Conservation (phyloP, 2,888 invertebrate species). For the Hirtodrosophila duncani region DNA sequence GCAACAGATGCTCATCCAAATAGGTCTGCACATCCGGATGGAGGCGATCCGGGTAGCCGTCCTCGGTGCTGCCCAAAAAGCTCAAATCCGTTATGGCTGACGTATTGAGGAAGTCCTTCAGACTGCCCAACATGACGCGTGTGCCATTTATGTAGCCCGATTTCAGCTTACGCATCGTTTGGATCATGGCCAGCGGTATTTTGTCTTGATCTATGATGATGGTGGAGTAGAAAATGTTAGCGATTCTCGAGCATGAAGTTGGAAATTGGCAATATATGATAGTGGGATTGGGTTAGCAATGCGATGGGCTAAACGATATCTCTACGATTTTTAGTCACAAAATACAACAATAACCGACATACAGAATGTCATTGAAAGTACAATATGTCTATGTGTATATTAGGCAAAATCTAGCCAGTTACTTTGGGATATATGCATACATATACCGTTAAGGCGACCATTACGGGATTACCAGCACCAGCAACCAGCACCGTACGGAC, state of each 20-base stretch:
- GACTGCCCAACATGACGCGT: conserved; percentile 94
- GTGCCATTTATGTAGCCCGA: conserved; percentile 99
- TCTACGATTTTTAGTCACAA: conserved; percentile 49
- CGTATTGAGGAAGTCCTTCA: conserved; percentile 96
- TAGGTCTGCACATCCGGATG: conserved; percentile 91
- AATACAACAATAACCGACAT: conserved; percentile 28
- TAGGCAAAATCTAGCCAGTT: conserved; percentile 22
- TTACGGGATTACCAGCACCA: too few species aligned
- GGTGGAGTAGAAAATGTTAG: not conserved
- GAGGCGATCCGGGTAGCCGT: conserved; percentile 92
- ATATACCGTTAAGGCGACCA: too few species aligned
- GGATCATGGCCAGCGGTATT: conserved; percentile 95
- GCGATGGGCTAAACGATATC: conserved; percentile 37
- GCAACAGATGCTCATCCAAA: conserved; percentile 90
- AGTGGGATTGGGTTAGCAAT: conserved; percentile 14
- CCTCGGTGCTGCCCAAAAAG: conserved; percentile 95
- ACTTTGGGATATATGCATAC: not conserved
- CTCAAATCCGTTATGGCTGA: conserved; percentile 98
- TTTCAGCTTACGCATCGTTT: conserved; percentile 98
- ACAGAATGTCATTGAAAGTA: too few species aligned
- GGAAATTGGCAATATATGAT: not conserved
- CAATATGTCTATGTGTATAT: too few species aligned
- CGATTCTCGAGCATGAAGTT: not conserved
- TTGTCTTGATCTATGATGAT: conserved; percentile 88
- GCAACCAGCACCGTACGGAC: too few species aligned